Evolutionary conservation across 2,797 vertebrate genomes (phyloP), one percentile per base, ranked within the genome.

Genomic region (Petrocephalus schoutedeni): DNA sequence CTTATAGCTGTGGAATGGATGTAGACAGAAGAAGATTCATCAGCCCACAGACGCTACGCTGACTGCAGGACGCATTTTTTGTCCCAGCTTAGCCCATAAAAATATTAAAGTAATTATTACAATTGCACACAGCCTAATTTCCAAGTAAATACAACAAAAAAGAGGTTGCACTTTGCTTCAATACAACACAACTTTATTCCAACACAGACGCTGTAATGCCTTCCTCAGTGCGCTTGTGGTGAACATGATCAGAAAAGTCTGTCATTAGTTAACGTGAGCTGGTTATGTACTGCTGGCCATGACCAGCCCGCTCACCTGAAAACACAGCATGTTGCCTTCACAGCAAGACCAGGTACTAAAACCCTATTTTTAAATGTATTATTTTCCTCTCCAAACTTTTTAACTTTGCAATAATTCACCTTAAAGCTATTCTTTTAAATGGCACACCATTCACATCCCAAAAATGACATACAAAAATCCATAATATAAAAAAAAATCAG

Each of bases 1-100:
- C 94, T 96, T 99, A 88, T 99, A 99, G 92, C 98, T 99, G 94
- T 2, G 88, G 88, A 86, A 45, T 59, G 54, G 14, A 86, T 14
- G 19, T n/a, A 32, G 84, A 36, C 28, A 57, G 53, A 54, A n/a
- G 56, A 57, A 36, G 19, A 57, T 19, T 16, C 2, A 2, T 86
- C 56, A 57, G 49, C 49, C 56, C 3, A 8, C 49, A 53, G 45
- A 83, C 23, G 41, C 45, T 28, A 53, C 41, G 23, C 12, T 83
- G 80, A 21, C 49, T 83, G 41, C 45, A 51, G 49, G 41, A 3
- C 3, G 5, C 41, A 49, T 53, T 21, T 53, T 53, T 53, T 53
- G 19, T 83, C 19, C 19, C 36, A 53, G 45, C 77, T 83, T 45
- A 21, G 77, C 45, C 7, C 19, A 19, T 1, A 4, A n/a, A 7